Evolutionary conservation across 2,888 invertebrate genomes (phyloP), one percentile per base, ranked within the genome.

Genomic region (Andricus curvator): DNA sequence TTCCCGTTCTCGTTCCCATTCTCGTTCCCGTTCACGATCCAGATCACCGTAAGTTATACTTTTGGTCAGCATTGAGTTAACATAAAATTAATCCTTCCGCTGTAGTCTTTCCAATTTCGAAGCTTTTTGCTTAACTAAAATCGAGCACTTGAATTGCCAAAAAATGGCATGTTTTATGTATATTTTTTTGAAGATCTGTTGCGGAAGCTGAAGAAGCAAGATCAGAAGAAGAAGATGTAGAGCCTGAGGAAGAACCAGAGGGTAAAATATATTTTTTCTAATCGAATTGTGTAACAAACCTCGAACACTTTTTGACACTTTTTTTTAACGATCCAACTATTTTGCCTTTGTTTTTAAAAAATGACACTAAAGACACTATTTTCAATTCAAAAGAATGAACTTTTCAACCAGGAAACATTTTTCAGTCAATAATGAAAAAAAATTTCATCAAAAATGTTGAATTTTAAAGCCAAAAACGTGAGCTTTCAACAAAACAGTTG

Each of bases 131-230:
- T n/a, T n/a, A 56, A 56, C 11, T 8, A n/a, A 48, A 48, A 48
- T 17, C 15, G 3, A n/a, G n/a, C 11, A 56, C 6, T 56, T 56
- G 3, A 8, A n/a, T 9, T n/a, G 5, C 8, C 56, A n/a, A 56
- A n/a, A 56, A 41, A 51, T 29, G 9, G 48, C 15, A 25, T 29
- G 3, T 22, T 56, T n/a, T 11, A 56, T n/a, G 11, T 11, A n/a
- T 56, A n/a, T 56, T 56, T 62, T 76, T 25, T 56, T 84, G 66
- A 4, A 89, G 90, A 88, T 74, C 74, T 48, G 94, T 94, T 84
- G 95, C 95, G 83, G 96, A 96, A 89, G 96, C 96, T 4, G 95
- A 95, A 87, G 96, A 96, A 92, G 96, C 94, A 20, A 95, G 94
- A 33, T 95, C 94, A 1, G 95, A 94, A 84, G 95, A 94, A 82